Base-by-base conservation (phyloP, 2,113 vertebrate genomes). In the Monopterus albus region DNA sequence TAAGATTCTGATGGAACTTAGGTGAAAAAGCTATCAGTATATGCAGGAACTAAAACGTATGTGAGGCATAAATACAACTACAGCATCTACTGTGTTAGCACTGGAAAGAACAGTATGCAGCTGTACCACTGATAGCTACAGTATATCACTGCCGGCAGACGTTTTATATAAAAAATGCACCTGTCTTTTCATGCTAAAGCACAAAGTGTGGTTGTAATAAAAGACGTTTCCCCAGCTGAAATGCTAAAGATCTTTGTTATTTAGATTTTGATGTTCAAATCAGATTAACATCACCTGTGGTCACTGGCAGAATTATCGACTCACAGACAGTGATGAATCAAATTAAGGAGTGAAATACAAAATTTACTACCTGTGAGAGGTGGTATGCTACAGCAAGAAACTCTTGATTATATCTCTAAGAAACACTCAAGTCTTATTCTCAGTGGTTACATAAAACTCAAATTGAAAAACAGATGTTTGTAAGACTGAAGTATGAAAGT, bases 251-350 rank as follows among this genome's bases (percentile, higher is more conserved):
- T 76, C 67, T 70, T 39, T 28, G n/a, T n/a, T n/a, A n/a, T n/a
- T n/a, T n/a, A n/a, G n/a, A n/a, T 63, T 71, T 40, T 28, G 18
- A 23, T 46, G 59, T 47, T 63, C 35, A 50, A 71, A 77, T 71
- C 52, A 75, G 66, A 82, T 82, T 62, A 82, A 50, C 43, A 52
- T 65, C 79, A 57, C 72, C 72, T 55, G 51, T 36, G 65, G 83
- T 74, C 70, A 60, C 49, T 11, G 59, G 38, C 46, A 51, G 60
- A 55, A 68, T 70, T 42, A 68, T 61, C 74, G 45, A 31, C 78
- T 75, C 53, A 66, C 84, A 62, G 55, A 62, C 81, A 64, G 43
- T 29, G 23, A 49, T 63, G 35, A 75, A 75, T 86, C 61, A 57
- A 50, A 83, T 83, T 74, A 86, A 57, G 46, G 9, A 55, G 55